A percentile compares a stretch with the other conserved stretches of the same genome.
These are phyloP conservation scores for Axis porcinus DNA, from an alignment of 2,113 vertebrate species.

Conservation along the genomic window DNA sequence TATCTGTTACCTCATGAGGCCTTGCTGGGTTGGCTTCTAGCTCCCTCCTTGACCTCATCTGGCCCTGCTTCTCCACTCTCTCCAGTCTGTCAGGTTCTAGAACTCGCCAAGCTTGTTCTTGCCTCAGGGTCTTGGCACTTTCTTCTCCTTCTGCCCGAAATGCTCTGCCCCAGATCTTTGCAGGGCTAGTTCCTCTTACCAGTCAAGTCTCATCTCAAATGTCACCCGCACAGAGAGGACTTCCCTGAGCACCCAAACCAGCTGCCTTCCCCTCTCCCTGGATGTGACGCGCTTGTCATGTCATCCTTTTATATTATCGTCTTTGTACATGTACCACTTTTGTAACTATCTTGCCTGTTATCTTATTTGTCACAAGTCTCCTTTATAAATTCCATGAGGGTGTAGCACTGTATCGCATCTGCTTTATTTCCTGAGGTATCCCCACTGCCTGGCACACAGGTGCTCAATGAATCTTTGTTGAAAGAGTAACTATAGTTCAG, in stretches of 20 bases:
- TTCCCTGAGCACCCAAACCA: neutral
- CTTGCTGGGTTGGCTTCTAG: neutral
- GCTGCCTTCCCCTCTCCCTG: neutral
- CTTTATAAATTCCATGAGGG: neutral
- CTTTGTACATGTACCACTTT: neutral
- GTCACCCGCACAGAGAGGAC: neutral
- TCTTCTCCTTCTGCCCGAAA: neutral
- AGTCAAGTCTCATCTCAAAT: neutral
- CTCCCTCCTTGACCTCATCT: neutral
- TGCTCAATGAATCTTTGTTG: neutral
- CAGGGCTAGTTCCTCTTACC: neutral
- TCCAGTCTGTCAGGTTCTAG: neutral
- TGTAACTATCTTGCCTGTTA: neutral
- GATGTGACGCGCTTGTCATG: neutral
- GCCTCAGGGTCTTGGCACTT: neutral
- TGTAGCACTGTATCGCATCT: neutral
- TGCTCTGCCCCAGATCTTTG: constrained; percentile 2
- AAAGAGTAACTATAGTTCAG: neutral
- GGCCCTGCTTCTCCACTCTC: neutral
- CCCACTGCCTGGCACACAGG: neutral
- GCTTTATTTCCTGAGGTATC: neutral
- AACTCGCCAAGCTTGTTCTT: neutral
- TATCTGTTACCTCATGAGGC: neutral
- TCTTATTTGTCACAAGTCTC: neutral
- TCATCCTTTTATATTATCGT: neutral